These are phyloP conservation scores for Archocentrus centrarchus DNA, from an alignment of 2,113 vertebrate species.

Conservation along the genomic window DNA sequence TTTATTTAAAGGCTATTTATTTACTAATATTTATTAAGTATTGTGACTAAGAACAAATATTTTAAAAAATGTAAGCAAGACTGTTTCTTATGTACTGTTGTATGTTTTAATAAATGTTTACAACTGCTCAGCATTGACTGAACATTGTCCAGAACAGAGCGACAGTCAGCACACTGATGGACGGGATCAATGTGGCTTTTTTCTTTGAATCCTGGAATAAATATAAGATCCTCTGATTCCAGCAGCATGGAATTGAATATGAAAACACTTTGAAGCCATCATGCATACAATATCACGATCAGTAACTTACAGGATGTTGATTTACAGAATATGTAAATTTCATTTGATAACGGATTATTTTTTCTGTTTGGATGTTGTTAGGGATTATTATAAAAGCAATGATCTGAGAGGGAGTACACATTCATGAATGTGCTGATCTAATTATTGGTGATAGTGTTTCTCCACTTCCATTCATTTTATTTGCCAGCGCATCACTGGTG, in stretches of 20 bases:
- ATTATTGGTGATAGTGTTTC: not conserved
- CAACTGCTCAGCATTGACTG: slow-evolving; percentile 30
- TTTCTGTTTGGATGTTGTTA: not conserved
- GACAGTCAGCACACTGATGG: not conserved
- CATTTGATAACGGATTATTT: not conserved
- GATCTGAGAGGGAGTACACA: not conserved
- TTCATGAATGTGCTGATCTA: not conserved
- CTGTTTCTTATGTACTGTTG: slow-evolving; percentile 41
- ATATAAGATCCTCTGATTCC: no score
- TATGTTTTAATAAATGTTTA: slow-evolving; percentile 80
- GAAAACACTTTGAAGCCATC: not conserved
- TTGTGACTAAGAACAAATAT: slow-evolving; percentile 48
- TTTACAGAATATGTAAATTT: not conserved
- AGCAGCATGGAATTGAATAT: not conserved
- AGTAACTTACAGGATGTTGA: not conserved
- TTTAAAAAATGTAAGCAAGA: slow-evolving; percentile 46
- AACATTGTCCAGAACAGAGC: not conserved
- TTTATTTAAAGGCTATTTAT: slow-evolving; percentile 79
- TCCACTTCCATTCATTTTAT: not conserved
- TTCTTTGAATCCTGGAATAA: not conserved
- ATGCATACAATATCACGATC: not conserved
- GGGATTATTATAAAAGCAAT: not conserved
- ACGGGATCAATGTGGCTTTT: not conserved
- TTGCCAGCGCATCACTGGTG: not conserved
- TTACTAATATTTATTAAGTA: slow-evolving; percentile 78